Evolutionary conservation across 30 jellyfish, hydroid and myxozoan genomes (phyloP).

Genomic region (Aurelia aurita): DNA sequence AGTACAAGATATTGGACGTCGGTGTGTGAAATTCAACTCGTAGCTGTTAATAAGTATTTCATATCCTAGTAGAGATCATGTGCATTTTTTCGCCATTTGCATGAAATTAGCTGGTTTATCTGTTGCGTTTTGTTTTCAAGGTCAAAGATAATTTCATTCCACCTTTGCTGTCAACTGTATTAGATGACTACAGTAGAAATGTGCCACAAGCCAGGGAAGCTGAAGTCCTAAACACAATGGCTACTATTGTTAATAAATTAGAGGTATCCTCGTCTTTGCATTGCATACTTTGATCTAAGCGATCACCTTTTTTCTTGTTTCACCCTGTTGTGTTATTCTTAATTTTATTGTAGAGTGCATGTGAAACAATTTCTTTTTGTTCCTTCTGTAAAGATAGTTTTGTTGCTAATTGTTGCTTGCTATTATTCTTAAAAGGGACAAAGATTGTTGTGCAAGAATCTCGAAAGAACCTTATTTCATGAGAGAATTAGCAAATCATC

Average conservation of each 20-base stretch:
- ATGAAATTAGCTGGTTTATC: not conserved
- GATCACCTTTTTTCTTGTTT: not conserved
- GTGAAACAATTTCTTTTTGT: not conserved
- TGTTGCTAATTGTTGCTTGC: not conserved
- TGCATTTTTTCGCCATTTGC: not conserved
- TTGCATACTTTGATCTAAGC: not conserved
- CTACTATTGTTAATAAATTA: conserved; percentile 88
- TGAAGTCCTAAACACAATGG: conserved; percentile 94
- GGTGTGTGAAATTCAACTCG: too few species aligned
- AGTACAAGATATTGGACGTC: too few species aligned
- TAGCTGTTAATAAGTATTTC: too few species aligned
- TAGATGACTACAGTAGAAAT: conserved; percentile 92
- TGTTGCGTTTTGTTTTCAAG: conserved; percentile 25
- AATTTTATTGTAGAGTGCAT: not conserved
- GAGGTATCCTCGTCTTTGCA: conserved; percentile 62
- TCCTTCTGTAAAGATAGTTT: not conserved
- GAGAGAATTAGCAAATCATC: too few species aligned
- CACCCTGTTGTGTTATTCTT: not conserved
- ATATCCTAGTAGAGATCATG: too few species aligned
- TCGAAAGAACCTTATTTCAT: not conserved
- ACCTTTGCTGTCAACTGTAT: conserved; percentile 87
- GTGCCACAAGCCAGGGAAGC: conserved; percentile 99
- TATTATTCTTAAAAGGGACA: not conserved
- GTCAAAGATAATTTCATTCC: conserved; percentile 98
- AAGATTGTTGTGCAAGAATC: not conserved